Evolutionary conservation across 2,888 invertebrate genomes (phyloP), one percentile per base, ranked within the genome.

Genomic region (Clivina fossor): DNA sequence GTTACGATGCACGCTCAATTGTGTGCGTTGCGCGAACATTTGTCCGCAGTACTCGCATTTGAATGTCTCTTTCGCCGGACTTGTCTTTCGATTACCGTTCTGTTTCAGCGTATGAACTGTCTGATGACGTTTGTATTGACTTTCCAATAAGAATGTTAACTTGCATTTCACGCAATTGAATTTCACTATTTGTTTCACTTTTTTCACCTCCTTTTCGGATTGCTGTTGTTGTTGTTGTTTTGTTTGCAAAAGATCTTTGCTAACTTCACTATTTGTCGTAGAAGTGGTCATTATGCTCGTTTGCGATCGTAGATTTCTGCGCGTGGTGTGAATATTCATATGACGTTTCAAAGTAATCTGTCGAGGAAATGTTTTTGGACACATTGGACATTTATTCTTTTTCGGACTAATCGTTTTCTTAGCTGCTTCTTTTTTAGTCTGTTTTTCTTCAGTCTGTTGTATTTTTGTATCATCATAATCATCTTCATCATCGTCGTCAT

Each of bases 321-420:
- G 33, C 20, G 11, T 40, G 22, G 11, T 71, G 60, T 74, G 72
- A 57, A 67, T 69, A 44, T 70, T 69, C 58, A 70, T 64, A 56
- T 73, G 73, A 22, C 68, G 71, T 57, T 66, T 68, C 37, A 73
- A 65, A 47, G 71, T 70, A 35, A 70, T 70, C 46, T 68, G 65
- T 61, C 69, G 72, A n/a, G 72, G 69, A 59, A 73, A 74, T 2
- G 68, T 65, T 62, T 73, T 72, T 0, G 69, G 60, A 60, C 73
- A 74, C 49, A 69, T 65, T 0, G 68, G 65, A 58, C 74, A 74
- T 33, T 61, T 64, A 48, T 32, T 44, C 47, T 58, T 57, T 53
- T 57, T 47, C 37, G 11, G 11, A 30, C 15, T 53, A 22, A 16
- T 51, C 20, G 19, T 20, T 43, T 16, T 24, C 9, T 24, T 24